Percentiles rank a stretch among this genome's conserved stretches.
Conservation (phyloP, 1,140 invertebrate genomes). For the Pteromalus puparum region DNA sequence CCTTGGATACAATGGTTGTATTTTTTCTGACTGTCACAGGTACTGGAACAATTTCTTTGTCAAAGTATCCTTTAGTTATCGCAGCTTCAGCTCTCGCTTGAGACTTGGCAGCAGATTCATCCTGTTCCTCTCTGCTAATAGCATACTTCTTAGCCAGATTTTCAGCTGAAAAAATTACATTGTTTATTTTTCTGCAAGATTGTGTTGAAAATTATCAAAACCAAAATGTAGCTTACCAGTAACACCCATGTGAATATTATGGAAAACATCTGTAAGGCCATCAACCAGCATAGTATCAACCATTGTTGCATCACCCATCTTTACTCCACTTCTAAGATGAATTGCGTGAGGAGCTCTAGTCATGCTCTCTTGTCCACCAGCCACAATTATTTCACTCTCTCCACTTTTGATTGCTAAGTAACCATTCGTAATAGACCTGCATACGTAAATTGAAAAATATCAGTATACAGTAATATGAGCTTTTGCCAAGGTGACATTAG, state of each 20-base stretch:
- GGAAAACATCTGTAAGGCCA: slow-evolving; percentile 89
- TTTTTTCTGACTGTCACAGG: slow-evolving; percentile 75
- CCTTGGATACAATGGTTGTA: slow-evolving; percentile 75
- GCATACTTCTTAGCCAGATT: slow-evolving; percentile 85
- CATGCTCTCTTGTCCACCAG: slow-evolving; percentile 93
- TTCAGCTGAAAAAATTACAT: slow-evolving; percentile 79
- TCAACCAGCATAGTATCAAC: slow-evolving; percentile 85
- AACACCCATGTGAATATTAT: slow-evolving; percentile 88
- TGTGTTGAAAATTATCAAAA: neutral
- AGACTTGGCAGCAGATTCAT: slow-evolving; percentile 83
- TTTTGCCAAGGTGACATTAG: slow-evolving; percentile 15
- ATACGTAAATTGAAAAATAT: slow-evolving; percentile 43
- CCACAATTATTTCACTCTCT: slow-evolving; percentile 84
- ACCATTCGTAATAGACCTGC: slow-evolving; percentile 82
- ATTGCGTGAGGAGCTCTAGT: slow-evolving; percentile 85
- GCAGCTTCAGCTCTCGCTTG: slow-evolving; percentile 83
- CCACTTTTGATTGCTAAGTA: slow-evolving; percentile 83
- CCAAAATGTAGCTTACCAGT: slow-evolving; percentile 79
- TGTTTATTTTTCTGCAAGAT: neutral
- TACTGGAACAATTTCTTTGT: slow-evolving; percentile 83
- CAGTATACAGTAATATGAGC: slow-evolving; percentile 37
- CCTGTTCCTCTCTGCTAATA: slow-evolving; percentile 85
- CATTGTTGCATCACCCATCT: slow-evolving; percentile 82
- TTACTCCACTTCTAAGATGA: slow-evolving; percentile 80
- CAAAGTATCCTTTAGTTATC: slow-evolving; percentile 80